These are phyloP conservation scores for Heptranchias perlo DNA, from an alignment of 2,113 vertebrate species.

Conservation along the genomic window DNA sequence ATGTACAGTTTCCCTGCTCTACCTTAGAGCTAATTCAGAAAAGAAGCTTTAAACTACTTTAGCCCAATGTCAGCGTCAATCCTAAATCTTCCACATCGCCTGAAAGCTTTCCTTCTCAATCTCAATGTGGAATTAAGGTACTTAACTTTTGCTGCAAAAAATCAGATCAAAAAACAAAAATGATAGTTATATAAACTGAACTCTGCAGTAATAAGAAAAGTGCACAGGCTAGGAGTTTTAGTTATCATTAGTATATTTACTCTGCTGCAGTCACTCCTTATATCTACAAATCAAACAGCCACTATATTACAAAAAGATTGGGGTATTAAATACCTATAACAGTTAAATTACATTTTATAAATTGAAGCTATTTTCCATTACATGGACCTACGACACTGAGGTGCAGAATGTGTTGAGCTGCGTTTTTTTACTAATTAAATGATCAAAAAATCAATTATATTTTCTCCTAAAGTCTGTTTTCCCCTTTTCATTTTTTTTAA, in stretches of 20 bases:
- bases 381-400: not conserved
- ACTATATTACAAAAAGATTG: not conserved
- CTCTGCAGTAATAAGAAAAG: not conserved
- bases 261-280: not conserved
- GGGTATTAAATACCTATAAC: not conserved
- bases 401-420: not conserved
- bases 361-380: not conserved
- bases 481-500: not conserved
- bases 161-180: not conserved
- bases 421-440: not conserved
- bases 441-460: not conserved
- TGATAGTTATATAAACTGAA: not conserved
- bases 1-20: conserved; percentile 12
- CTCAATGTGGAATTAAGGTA: not conserved
- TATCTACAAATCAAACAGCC: not conserved
- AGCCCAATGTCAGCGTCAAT: not conserved
- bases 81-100: conserved; percentile 19
- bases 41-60: conserved; percentile 26
- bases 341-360: not conserved
- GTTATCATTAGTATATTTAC: not conserved
- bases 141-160: not conserved
- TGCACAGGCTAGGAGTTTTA: not conserved
- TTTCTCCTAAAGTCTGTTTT: not conserved
- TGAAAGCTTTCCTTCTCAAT: not conserved
- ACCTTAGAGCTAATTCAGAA: conserved; percentile 24